Evolutionary conservation across 2,797 vertebrate genomes (phyloP), one percentile per base, ranked within the genome.

Genomic region (Ceryle rudis): DNA sequence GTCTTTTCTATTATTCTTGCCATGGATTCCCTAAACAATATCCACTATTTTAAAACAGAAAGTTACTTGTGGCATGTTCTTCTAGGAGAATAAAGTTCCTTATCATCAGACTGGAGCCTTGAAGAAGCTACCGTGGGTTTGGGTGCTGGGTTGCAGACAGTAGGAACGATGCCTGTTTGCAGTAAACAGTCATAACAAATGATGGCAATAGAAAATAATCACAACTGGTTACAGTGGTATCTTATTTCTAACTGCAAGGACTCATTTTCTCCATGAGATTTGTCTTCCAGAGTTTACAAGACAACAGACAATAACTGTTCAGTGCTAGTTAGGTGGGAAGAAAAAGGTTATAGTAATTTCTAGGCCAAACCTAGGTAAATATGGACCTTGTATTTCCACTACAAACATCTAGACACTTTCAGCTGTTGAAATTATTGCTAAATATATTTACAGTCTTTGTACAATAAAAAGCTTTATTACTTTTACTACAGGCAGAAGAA

Each of bases 401-500:
- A 46, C 54, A 95, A 86, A 97, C 95, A 95, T 74, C 90, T 93
- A 96, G 95, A 93, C 77, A 93, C 92, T 96, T 97, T 78, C 92
- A 96, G 94, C 80, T 96, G 92, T 96, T 97, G 93, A 96, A 97
- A 97, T 97, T 97, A 97, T 97, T 96, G 81, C 92, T 97, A 97
- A 97, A 97, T 97, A 97, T 97, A 97, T 97, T 98, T 98, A 96
- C 92, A 97, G 93, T 90, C 97, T 92, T 95, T 97, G 93, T 96
- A 97, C 93, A 97, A 94, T 97, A 97, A 97, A 98, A 97, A 97
- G 75, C 95, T 97, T 98, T 98, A 97, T 97, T 97, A 96, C 87
- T 96, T 95, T 97, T 97, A 98, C 97, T 97, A 97, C 96, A 71
- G 75, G 90, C 91, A 89, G 75, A 97, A 97, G 83, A 51, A 97